Evolutionary conservation across 2,888 invertebrate genomes (phyloP).

Genomic region (Drosophila fungiperda): DNA sequence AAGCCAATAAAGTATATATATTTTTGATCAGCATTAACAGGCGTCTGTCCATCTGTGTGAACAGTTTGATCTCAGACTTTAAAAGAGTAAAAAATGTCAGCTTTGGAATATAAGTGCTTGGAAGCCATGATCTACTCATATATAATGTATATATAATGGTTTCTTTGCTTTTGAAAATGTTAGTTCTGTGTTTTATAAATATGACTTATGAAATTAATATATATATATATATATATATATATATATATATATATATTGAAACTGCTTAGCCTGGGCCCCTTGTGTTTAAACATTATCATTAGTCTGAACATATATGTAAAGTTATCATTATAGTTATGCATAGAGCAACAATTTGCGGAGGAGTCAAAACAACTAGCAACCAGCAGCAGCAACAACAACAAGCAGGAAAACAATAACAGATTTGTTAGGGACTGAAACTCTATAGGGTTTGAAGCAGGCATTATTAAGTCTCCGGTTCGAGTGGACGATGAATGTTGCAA

Average conservation of each 20-base stretch:
- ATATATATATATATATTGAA: not conserved
- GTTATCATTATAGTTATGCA: constrained; percentile 2
- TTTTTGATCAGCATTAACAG: not conserved
- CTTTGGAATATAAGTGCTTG: not conserved
- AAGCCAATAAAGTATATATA: not conserved
- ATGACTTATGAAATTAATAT: not conserved
- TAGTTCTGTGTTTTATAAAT: not conserved
- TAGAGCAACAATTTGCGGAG: constrained; percentile 36
- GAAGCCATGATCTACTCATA: too few relatives aligned
- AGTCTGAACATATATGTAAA: not conserved
- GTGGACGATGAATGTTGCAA: constrained; percentile 34
- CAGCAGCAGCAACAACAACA: not conserved
- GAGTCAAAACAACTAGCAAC: constrained; percentile 22
- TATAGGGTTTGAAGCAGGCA: constrained; percentile 20
- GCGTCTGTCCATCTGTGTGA: not conserved
- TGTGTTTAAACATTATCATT: constrained; percentile 8
- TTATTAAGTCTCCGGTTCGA: constrained; percentile 1
- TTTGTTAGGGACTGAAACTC: constrained; percentile 14
- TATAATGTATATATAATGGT: not conserved
- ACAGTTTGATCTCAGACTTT: not conserved
- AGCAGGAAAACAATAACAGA: constrained; percentile 1
- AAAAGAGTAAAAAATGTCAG: not conserved
- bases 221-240: not conserved
- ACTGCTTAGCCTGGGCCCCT: not conserved
- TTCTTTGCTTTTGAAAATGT: not conserved